Percentiles rank a stretch among this genome's conserved stretches.
These are phyloP conservation scores for Ondatra zibethicus DNA, from an alignment of 2,113 vertebrate genomes.

Conservation along the genomic window DNA sequence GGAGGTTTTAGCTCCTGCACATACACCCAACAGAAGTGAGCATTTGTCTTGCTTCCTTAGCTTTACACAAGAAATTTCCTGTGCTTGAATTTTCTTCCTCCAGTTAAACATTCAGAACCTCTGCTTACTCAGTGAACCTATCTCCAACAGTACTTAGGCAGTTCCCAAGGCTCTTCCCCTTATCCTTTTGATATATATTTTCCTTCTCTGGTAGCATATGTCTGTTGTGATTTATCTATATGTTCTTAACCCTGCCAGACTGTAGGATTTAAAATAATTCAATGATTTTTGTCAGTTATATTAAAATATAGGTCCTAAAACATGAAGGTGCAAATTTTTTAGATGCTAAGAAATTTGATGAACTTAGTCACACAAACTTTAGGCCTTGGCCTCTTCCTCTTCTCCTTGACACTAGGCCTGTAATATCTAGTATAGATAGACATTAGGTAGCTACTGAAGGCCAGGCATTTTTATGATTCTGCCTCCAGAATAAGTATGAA, in stretches of 20 bases:
- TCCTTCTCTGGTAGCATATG: neutral
- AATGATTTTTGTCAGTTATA: neutral
- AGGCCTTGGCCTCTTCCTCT: slow-evolving; percentile 5
- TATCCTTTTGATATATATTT: neutral
- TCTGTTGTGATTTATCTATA: neutral
- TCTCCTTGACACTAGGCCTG: neutral
- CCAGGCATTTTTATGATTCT: neutral
- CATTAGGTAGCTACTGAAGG: neutral
- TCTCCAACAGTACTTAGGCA: neutral
- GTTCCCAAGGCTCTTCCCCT: neutral
- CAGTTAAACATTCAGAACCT: neutral
- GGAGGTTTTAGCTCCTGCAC: neutral
- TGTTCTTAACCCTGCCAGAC: neutral
- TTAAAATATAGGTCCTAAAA: neutral
- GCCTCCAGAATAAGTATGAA: neutral
- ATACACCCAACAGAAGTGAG: neutral
- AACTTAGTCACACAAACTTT: slow-evolving; percentile 8
- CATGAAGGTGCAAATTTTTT: no score
- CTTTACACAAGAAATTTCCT: neutral
- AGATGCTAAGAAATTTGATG: slow-evolving; percentile 4
- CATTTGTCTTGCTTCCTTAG: neutral
- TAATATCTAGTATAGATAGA: neutral
- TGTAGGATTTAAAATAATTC: neutral
- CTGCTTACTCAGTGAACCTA: neutral
- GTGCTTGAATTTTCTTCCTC: neutral